Evolutionary conservation across 2,888 invertebrate genomes (phyloP).

Genomic region (Orgyia antiqua): DNA sequence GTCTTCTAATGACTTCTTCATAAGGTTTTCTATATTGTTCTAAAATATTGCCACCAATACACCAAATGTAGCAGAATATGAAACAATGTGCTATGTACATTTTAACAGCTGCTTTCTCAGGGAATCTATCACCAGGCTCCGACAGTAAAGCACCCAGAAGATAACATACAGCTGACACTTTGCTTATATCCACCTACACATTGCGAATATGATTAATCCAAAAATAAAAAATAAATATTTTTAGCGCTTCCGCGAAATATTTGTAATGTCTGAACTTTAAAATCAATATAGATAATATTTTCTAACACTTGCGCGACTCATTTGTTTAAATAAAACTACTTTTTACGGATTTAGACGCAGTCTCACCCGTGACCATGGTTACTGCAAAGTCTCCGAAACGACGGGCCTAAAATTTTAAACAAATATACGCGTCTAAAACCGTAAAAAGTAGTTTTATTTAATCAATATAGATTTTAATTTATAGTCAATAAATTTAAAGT

Average conservation of each 20-base stretch:
- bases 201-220: too few species aligned
- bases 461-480: too few species aligned
- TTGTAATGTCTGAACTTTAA: neutral
- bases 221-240: slow-evolving; percentile 1
- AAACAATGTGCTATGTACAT: slow-evolving; percentile 86
- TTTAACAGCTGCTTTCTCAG: slow-evolving; percentile 80
- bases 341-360: too few species aligned
- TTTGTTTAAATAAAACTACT: too few species aligned
- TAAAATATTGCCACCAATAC: slow-evolving; percentile 89
- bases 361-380: too few species aligned
- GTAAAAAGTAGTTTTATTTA: too few species aligned
- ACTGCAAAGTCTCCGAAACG: too few species aligned
- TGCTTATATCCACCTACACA: slow-evolving; percentile 87
- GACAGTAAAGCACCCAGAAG: slow-evolving; percentile 84
- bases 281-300: too few species aligned
- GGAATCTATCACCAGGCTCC: slow-evolving; percentile 79
- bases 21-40: slow-evolving; percentile 83
- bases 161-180: slow-evolving; percentile 85
- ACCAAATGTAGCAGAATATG: slow-evolving; percentile 90
- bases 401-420: too few species aligned
- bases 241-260: neutral
- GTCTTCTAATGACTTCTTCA: slow-evolving; percentile 82
- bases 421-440: too few species aligned
- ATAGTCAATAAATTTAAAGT: too few species aligned
- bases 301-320: too few species aligned